Evolutionary conservation across 37 sponge, comb jelly and placozoan genomes (phyloP).

Genomic region (Spongilla lacustris): DNA sequence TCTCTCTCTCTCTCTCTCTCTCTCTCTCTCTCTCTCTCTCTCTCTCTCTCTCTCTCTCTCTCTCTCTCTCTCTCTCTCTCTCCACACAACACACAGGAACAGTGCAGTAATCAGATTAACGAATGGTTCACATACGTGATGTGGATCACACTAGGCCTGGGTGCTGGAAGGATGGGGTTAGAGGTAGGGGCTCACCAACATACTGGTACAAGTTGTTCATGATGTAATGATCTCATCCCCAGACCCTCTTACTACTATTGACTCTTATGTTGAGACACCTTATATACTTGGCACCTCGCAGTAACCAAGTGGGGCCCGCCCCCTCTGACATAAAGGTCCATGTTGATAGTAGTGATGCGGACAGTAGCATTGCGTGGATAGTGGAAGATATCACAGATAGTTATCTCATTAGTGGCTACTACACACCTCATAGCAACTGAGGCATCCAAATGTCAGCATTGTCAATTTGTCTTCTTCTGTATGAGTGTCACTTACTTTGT

Average conservation of each 20-base stretch:
- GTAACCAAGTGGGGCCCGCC: neutral
- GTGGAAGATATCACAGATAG: neutral
- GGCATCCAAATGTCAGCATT: too few relatives aligned
- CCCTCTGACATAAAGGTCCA: neutral
- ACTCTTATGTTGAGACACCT: neutral
- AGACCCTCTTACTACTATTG: neutral
- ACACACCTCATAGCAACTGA: neutral
- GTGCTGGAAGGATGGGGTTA: neutral
- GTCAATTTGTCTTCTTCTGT: too few relatives aligned
- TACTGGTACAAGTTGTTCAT: neutral
- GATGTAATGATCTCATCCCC: neutral
- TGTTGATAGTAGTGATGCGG: neutral
- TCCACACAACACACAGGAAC: neutral
- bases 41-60: too few relatives aligned
- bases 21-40: too few relatives aligned
- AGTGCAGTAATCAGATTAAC: neutral
- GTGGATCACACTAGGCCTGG: neutral
- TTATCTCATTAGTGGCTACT: neutral
- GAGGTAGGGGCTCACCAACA: neutral
- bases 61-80: too few relatives aligned
- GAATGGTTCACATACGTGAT: neutral
- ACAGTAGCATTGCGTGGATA: neutral
- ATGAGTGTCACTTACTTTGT: too few relatives aligned
- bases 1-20: too few relatives aligned
- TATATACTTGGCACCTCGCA: neutral